These are phyloP conservation scores for Troilus luridus DNA, from an alignment of 2,888 invertebrate genomes.

Conservation along the genomic window DNA sequence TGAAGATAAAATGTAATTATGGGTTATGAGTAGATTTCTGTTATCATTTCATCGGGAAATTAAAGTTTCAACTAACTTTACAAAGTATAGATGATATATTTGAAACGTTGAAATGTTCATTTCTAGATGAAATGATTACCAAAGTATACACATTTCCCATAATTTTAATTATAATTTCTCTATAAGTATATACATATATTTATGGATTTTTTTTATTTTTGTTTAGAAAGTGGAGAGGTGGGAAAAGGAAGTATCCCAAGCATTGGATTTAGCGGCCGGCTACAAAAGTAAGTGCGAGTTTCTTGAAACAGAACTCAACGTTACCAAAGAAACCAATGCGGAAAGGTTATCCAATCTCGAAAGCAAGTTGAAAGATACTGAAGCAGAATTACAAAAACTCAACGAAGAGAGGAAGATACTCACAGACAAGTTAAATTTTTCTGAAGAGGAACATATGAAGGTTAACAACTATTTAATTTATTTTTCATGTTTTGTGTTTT, in stretches of 20 bases:
- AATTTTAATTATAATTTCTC: neutral
- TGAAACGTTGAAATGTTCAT: no score
- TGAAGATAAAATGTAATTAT: no score
- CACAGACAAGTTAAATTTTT: conserved; percentile 75
- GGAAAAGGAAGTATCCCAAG: conserved; percentile 81
- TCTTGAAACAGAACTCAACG: conserved; percentile 68
- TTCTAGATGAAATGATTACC: no score
- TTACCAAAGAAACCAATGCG: conserved; percentile 61
- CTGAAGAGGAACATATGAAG: conserved; percentile 74
- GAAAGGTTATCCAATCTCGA: conserved; percentile 69
- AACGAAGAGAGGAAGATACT: conserved; percentile 74
- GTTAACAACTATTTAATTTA: conserved; percentile 69
- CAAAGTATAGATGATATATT: no score
- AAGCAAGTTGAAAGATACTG: conserved; percentile 69
- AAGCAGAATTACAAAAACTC: conserved; percentile 71
- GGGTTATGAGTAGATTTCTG: neutral
- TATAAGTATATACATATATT: neutral
- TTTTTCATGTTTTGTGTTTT: neutral
- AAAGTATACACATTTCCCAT: no score
- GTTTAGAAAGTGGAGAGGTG: conserved; percentile 73
- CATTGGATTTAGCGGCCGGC: conserved; percentile 78
- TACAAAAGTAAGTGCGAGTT: conserved; percentile 78
- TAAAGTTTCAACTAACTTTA: no score
- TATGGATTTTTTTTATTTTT: conserved; percentile 51
- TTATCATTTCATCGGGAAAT: no score